phyloP scores from a whole-genome alignment of 2,888 invertebrate species.

The Anthophora plumipes region DNA sequence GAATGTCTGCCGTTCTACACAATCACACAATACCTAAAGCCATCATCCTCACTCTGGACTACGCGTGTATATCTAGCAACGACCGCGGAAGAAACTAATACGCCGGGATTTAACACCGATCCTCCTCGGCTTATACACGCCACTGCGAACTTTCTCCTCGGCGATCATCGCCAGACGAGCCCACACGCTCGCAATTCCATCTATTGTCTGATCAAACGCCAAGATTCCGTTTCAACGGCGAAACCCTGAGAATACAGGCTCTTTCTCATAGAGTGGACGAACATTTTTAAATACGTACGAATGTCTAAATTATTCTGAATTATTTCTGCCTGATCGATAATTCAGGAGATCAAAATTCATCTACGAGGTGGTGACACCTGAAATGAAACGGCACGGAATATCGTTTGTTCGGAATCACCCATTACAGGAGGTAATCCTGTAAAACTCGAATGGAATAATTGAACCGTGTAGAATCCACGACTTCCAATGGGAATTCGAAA shows the following conservation, averaged over 20 bases:
- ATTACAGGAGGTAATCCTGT: no score
- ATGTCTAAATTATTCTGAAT: no score
- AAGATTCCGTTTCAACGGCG: neutral
- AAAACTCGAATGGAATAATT: no score
- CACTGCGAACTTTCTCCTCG: constrained; percentile 21
- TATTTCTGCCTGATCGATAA: no score
- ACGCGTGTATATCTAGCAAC: neutral
- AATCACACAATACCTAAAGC: constrained; percentile 13
- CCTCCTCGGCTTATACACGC: constrained; percentile 1
- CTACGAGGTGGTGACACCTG: no score
- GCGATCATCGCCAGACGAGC: neutral
- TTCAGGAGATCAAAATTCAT: no score
- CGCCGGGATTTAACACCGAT: constrained; percentile 34
- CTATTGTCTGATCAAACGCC: neutral
- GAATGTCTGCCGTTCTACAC: constrained; percentile 13
- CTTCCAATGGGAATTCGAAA: neutral
- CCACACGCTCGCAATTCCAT: neutral
- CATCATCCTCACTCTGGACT: neutral
- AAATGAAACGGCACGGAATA: no score
- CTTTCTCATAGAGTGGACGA: no score
- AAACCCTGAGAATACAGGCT: neutral
- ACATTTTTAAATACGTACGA: no score
- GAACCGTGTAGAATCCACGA: no score
- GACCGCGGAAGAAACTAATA: constrained; percentile 25
- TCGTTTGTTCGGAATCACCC: no score